Evolutionary conservation across 2,888 invertebrate genomes (phyloP).

Genomic region (Athalia cordata): DNA sequence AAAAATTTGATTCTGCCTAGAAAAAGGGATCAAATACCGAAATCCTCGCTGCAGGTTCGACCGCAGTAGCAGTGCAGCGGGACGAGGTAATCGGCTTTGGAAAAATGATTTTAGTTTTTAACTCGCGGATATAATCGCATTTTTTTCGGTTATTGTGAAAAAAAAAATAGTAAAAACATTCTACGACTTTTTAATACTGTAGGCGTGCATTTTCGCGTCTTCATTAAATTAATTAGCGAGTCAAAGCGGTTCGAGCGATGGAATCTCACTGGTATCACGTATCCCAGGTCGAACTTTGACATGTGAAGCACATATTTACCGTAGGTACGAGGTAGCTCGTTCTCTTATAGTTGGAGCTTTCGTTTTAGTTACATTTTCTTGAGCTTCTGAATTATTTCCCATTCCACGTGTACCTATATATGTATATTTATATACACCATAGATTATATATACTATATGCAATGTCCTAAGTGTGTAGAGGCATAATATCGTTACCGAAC

Average conservation of each 20-base stretch:
- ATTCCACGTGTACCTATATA: not conserved
- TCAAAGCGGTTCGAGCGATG: constrained; percentile 10
- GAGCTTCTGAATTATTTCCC: constrained; percentile 21
- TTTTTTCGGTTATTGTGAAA: not conserved
- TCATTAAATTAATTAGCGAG: constrained; percentile 21
- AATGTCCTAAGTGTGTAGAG: constrained; percentile 1
- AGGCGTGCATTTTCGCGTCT: constrained; percentile 10
- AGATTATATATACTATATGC: not conserved
- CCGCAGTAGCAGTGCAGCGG: too few species aligned
- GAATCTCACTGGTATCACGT: too few species aligned
- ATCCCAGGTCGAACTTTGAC: not conserved
- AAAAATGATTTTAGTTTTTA: not conserved
- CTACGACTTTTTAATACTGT: too few species aligned
- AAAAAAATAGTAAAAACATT: too few species aligned
- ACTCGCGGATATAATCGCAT: too few species aligned
- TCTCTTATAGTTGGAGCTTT: not conserved
- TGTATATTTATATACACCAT: not conserved
- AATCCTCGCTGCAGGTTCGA: constrained; percentile 1
- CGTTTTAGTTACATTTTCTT: constrained; percentile 3
- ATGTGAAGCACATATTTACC: constrained; percentile 12
- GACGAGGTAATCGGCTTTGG: constrained; percentile 30
- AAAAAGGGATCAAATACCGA: not conserved
- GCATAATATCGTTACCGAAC: constrained; percentile 47
- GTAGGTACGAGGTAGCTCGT: not conserved
- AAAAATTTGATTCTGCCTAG: not conserved